Conservation (phyloP, 2,797 vertebrate genomes). For the Lagodon rhomboides region DNA sequence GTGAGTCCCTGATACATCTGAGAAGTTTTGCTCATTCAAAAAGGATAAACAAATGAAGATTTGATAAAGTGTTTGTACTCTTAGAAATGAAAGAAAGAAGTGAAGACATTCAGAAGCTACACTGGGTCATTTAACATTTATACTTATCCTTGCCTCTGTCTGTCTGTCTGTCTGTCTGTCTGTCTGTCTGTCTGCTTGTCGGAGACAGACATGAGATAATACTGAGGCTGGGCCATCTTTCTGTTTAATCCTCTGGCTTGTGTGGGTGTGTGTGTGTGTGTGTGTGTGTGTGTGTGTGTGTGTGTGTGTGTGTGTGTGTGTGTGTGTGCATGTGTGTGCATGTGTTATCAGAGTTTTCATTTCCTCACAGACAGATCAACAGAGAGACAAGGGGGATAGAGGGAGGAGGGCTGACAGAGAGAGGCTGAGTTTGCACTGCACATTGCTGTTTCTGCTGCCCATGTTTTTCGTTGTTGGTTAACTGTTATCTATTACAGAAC, state of each 20-base stretch:
- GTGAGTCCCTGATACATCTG: background rate
- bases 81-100: background rate
- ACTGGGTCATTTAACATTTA: background rate
- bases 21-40: background rate
- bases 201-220: conserved; percentile 35
- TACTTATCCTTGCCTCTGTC: conserved; percentile 7
- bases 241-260: conserved; percentile 55
- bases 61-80: too few relatives aligned
- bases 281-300: background rate
- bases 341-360: conserved; percentile 48
- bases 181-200: conserved; percentile 19
- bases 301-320: conserved; percentile 11
- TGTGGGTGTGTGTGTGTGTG: conserved; percentile 23
- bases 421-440: conserved; percentile 6
- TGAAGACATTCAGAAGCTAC: background rate
- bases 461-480: background rate
- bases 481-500: background rate
- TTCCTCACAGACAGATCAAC: conserved; percentile 61
- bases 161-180: conserved; percentile 19
- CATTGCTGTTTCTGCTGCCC: background rate
- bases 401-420: background rate
- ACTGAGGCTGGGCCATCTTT: conserved; percentile 31
- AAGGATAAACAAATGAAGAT: background rate
- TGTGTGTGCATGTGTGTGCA: conserved; percentile 1
- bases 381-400: conserved; percentile 21